phyloP scores from a whole-genome alignment of 2,888 invertebrate species.

The Odontocerum albicorne region DNA sequence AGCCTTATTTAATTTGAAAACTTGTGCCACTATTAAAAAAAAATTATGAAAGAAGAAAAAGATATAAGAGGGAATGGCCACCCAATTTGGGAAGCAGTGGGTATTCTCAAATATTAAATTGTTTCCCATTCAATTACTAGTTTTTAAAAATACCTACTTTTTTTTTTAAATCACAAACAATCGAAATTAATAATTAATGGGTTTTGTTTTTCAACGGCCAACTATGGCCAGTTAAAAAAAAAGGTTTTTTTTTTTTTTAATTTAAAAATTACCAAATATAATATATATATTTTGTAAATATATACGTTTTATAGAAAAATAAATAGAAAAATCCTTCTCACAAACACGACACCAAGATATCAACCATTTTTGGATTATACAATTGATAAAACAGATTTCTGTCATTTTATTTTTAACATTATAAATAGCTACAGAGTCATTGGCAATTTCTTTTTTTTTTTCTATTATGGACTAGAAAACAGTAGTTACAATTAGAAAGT shows the following conservation, averaged over 20 bases:
- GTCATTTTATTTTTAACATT: too few species aligned
- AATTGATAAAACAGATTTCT: constrained; percentile 9
- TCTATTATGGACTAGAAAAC: too few species aligned
- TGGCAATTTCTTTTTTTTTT: too few species aligned
- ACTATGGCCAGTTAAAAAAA: not conserved
- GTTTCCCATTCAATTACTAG: constrained; percentile 10
- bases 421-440: too few species aligned
- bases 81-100: not conserved
- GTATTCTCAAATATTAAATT: not conserved
- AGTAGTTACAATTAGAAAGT: too few species aligned
- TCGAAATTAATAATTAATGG: not conserved
- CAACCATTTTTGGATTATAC: constrained; percentile 7
- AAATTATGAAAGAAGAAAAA: too few species aligned
- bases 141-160: constrained; percentile 34
- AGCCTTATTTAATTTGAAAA: too few species aligned
- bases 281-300: not conserved
- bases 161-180: constrained; percentile 24
- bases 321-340: constrained; percentile 30
- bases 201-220: too few species aligned
- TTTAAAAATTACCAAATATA: not conserved
- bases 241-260: not conserved
- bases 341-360: constrained; percentile 32
- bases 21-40: too few species aligned
- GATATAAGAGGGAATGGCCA: not conserved
- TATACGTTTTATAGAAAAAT: constrained; percentile 29